Conservation (phyloP, 2,113 vertebrate genomes). For the Proteles cristata region DNA sequence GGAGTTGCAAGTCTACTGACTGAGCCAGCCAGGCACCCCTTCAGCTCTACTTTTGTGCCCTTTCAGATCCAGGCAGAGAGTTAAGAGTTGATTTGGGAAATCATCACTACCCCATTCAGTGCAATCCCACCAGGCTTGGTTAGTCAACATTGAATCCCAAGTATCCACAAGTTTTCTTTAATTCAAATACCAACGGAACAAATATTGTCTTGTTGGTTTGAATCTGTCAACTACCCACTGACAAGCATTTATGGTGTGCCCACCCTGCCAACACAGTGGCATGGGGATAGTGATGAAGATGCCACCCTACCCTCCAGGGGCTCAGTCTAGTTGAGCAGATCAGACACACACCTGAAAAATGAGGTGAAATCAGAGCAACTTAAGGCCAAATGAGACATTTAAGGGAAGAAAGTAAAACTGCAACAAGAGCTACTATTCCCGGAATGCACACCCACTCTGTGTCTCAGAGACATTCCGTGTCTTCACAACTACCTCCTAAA, state of each 20-base stretch:
- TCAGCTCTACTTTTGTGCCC: neutral
- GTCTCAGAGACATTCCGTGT: conserved; percentile 41
- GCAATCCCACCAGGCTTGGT: neutral
- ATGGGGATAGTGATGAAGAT: neutral
- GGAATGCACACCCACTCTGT: conserved; percentile 1
- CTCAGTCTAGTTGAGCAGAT: neutral
- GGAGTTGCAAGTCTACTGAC: neutral
- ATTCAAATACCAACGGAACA: neutral
- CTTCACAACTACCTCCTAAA: conserved; percentile 58
- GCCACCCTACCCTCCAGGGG: neutral
- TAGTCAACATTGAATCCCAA: conserved; percentile 25
- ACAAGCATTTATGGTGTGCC: fast-evolving
- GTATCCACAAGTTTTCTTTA: neutral
- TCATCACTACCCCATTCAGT: neutral
- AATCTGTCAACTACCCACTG: neutral
- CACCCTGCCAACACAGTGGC: neutral
- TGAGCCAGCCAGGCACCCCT: neutral
- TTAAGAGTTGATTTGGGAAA: neutral
- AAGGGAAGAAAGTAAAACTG: conserved; percentile 58
- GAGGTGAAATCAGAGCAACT: conserved; percentile 53
- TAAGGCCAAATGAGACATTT: conserved; percentile 61
- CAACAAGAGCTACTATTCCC: conserved; percentile 54
- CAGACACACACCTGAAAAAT: conserved; percentile 49
- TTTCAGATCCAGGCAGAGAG: neutral
- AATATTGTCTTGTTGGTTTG: neutral